Conservation (phyloP, 2,113 vertebrate species). For the Castor canadensis region DNA sequence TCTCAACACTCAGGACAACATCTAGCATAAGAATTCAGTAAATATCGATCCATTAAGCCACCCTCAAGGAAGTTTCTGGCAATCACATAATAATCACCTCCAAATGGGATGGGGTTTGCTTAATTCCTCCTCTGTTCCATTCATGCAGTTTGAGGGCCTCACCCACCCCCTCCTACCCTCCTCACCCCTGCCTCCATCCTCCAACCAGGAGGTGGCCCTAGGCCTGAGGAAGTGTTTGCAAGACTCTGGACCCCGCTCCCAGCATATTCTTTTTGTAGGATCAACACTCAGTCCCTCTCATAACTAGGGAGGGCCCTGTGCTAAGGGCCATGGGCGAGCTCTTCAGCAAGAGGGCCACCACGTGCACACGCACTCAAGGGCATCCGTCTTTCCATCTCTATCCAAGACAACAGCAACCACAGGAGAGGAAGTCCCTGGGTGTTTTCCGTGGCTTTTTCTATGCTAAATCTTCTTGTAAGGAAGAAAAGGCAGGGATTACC, state of each 20-base stretch:
- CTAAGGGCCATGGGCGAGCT: neutral
- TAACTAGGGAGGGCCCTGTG: neutral
- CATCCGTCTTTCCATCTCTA: neutral
- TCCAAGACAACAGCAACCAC: too few relatives aligned
- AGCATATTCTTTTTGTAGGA: neutral
- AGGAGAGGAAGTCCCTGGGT: neutral
- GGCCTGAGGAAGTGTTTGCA: slow-evolving; percentile 18
- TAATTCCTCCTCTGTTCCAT: neutral
- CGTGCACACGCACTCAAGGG: rapidly evolving
- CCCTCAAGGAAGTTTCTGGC: slow-evolving; percentile 18
- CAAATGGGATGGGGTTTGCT: slow-evolving; percentile 13
- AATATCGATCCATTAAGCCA: slow-evolving; percentile 46
- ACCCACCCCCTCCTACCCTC: too few relatives aligned
- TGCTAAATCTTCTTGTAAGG: slow-evolving; percentile 8
- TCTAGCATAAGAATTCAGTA: slow-evolving; percentile 34
- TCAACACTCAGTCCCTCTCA: rapidly evolving
- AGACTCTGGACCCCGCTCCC: neutral
- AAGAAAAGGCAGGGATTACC: neutral
- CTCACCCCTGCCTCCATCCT: neutral
- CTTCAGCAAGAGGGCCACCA: neutral
- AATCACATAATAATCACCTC: neutral
- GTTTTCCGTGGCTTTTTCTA: slow-evolving; percentile 38
- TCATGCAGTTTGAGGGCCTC: neutral
- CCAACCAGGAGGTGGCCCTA: neutral
- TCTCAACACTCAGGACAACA: slow-evolving; percentile 19